Evolutionary conservation across 2,797 vertebrate genomes (phyloP), one percentile per base, ranked within the genome.

Genomic region (Dipus sagitta): DNA sequence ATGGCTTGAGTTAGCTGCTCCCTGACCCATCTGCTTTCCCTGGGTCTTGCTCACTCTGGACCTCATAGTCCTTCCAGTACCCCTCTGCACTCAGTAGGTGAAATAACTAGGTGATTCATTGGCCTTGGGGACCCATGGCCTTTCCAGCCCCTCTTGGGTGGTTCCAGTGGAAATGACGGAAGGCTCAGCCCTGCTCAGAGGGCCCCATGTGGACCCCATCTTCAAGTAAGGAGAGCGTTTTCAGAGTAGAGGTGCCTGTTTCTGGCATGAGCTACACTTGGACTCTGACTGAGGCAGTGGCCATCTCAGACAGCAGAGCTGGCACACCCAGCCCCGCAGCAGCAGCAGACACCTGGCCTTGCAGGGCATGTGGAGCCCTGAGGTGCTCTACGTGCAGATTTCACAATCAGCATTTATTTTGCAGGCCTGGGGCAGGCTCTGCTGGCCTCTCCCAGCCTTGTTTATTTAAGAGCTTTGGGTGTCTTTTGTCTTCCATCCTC

Each of bases 91-190:
- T 28, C 34, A 15, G 54, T 21, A 47, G 75, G 65, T 74, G 62
- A 30, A 20, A 30, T n/a, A 67, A 54, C 13, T 5, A 28, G 15
- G 5, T 21, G 0, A 2, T 26, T n/a, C 38, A 10, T 6, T 21
- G 67, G 2, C 5, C 4, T 32, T 42, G 10, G 70, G 6, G 5
- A 9, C 67, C 67, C 54, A 20, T 58, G 23, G 9, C 4, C 54
- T 78, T 78, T 70, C 15, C 0, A 0, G 65, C 28, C 2, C 32
- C 32, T n/a, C 18, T 68, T 14, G 62, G 28, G 26, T 28, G 2
- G 88, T 30, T 42, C 42, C 12, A 0, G 54, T 3, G 42, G 10
- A 12, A 60, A 8, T 32, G 21, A 34, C 0, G 0, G 64, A 77
- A 58, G 42, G 42, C 30, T 86, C 52, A 24, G 26, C 34, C 0